Base-by-base conservation (phyloP, 2,888 invertebrate genomes). In the Eumacrocentrus americanus region DNA sequence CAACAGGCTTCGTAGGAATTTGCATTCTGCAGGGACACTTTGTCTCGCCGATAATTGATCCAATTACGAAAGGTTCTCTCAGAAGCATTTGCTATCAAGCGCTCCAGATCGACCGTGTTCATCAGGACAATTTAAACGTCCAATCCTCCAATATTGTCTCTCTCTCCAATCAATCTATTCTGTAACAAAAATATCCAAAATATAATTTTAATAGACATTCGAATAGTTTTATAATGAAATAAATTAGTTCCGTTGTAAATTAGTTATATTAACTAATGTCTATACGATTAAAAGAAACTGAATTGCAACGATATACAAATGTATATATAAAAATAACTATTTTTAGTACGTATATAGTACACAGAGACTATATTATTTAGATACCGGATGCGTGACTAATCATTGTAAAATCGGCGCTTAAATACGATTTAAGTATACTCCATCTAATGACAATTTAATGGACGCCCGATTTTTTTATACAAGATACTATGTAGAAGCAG, bases 41-140 rank as follows among this genome's bases (percentile, higher is more conserved):
- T 66, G 66, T 66, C 66, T 64, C 64, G 63, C 62, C 63, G 63
- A 66, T 66, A 66, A 66, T 66, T 66, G 66, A 66, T 66, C 64
- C 66, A 66, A 66, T 66, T 66, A 66, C 66, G 61, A 58, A 59
- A 58, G 64, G 64, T 57, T 64, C 62, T 64, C 51, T 51, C 51
- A 57, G 57, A 51, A 57, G 58, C 53, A 48, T 57, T 44, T n/a
- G n/a, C n/a, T n/a, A n/a, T n/a, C n/a, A n/a, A n/a, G n/a, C n/a
- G n/a, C n/a, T n/a, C n/a, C n/a, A n/a, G n/a, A n/a, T n/a, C n/a
- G 53, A 29, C 57, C 40, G 23, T 46, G 48, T 56, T 62, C 60
- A 57, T 25, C 44, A 42, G 58, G 54, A 58, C 58, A 22, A 47
- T 29, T 29, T 9, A 4, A 29, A 29, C 29, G 29, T 29, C 29